Conservation (phyloP, 2,888 invertebrate genomes). For the Harpalus rufipes region DNA sequence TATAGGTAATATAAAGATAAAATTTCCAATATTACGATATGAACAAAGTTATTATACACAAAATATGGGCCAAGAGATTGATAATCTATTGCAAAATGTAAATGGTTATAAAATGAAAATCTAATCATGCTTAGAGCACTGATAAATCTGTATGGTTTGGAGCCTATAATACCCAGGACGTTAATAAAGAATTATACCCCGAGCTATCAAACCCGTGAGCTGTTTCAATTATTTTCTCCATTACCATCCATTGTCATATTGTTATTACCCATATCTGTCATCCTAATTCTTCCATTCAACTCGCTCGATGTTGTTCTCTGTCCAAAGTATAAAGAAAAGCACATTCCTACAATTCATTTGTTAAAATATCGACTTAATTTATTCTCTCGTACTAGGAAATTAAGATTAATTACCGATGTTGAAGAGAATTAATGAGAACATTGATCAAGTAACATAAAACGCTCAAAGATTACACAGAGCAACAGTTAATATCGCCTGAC, state of each 20-base stretch:
- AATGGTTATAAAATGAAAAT: background rate
- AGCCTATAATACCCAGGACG: background rate
- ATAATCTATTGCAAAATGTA: background rate
- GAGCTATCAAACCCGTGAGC: conserved; percentile 24
- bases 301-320: background rate
- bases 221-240: conserved; percentile 52
- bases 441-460: conserved; percentile 64
- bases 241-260: conserved; percentile 33
- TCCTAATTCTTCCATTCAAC: background rate
- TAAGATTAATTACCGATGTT: conserved; percentile 60
- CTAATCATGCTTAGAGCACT: background rate
- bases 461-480: conserved; percentile 58
- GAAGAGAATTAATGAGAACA: conserved; percentile 61
- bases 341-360: conserved; percentile 49
- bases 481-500: conserved; percentile 54
- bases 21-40: too few relatives aligned
- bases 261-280: conserved; percentile 29
- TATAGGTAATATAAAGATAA: too few relatives aligned
- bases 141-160: background rate
- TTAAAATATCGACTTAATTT: conserved; percentile 62
- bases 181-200: conserved; percentile 39
- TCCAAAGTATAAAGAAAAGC: background rate
- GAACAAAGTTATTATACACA: too few relatives aligned
- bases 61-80: background rate
- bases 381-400: conserved; percentile 55